Conservation (phyloP, 2,113 vertebrate species). For the Odocoileus virginianus region DNA sequence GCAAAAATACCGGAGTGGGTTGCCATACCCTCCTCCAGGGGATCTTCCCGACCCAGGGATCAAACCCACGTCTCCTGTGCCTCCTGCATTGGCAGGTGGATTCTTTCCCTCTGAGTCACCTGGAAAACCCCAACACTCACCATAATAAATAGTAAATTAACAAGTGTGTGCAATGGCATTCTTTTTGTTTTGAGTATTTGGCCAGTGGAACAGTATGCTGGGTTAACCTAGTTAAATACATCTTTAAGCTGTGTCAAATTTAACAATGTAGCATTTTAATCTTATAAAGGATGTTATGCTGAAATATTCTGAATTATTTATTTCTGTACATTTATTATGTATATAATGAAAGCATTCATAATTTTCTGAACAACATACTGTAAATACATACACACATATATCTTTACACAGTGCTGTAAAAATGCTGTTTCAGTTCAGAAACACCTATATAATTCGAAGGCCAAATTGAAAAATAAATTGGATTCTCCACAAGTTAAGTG, state of each 20-base stretch:
- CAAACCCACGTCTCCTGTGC: background rate
- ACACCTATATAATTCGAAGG: background rate
- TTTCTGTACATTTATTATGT: background rate
- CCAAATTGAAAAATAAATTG: slow-evolving; percentile 10
- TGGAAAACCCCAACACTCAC: background rate
- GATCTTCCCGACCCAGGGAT: background rate
- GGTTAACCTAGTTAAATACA: background rate
- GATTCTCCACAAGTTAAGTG: background rate
- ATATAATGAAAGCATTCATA: background rate
- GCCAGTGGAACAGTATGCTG: background rate
- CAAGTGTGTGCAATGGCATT: background rate
- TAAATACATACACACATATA: background rate
- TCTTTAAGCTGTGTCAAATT: background rate
- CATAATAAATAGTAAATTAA: background rate
- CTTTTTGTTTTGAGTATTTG: background rate
- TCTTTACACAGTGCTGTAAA: background rate
- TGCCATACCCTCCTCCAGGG: background rate
- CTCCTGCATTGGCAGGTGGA: background rate
- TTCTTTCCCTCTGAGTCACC: background rate
- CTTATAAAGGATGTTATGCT: background rate
- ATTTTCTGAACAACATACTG: background rate
- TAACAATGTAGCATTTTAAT: background rate
- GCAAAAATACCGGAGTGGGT: background rate
- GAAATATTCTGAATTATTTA: background rate
- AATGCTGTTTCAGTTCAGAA: background rate